These are phyloP conservation scores for Blastobasis adustella DNA, from an alignment of 2,888 invertebrate species.

Conservation along the genomic window DNA sequence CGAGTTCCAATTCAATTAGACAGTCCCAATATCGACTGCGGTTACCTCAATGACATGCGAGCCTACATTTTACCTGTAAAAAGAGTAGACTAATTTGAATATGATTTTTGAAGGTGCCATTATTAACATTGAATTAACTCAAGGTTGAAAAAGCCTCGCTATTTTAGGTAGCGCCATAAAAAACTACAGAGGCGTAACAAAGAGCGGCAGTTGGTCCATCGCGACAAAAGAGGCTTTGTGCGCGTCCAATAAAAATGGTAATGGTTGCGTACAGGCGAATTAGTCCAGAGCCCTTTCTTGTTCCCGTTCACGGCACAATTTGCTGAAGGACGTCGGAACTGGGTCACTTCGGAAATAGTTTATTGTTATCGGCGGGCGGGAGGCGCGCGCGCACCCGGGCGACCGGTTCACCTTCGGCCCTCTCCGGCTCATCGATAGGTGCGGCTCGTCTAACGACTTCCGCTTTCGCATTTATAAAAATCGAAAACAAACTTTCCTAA, in stretches of 20 bases:
- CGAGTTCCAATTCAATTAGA: constrained; percentile 39
- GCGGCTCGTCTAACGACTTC: constrained; percentile 44
- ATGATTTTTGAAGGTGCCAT: constrained; percentile 16
- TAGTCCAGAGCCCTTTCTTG: constrained; percentile 67
- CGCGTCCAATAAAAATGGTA: constrained; percentile 43
- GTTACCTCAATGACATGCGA: constrained; percentile 27
- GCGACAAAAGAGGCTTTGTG: constrained; percentile 40
- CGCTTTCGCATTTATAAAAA: constrained; percentile 49
- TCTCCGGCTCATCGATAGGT: constrained; percentile 38
- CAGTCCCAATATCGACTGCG: constrained; percentile 16
- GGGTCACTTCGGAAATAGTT: constrained; percentile 76
- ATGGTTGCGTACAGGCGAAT: constrained; percentile 45
- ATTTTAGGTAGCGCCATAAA: constrained; percentile 23
- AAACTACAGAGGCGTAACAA: constrained; percentile 22
- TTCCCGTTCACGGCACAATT: constrained; percentile 71
- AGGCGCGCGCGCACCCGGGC: constrained; percentile 51
- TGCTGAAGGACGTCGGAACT: constrained; percentile 72
- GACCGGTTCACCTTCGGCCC: constrained; percentile 54
- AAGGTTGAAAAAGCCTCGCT: constrained; percentile 33
- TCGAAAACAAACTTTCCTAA: constrained; percentile 52
- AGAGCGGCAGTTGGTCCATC: constrained; percentile 37
- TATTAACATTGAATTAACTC: constrained; percentile 27
- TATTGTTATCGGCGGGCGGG: constrained; percentile 69
- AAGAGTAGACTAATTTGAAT: constrained; percentile 22
- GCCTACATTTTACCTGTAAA: constrained; percentile 16